These are phyloP conservation scores for Pterois miles DNA, from an alignment of 2,797 vertebrate genomes.

Conservation along the genomic window DNA sequence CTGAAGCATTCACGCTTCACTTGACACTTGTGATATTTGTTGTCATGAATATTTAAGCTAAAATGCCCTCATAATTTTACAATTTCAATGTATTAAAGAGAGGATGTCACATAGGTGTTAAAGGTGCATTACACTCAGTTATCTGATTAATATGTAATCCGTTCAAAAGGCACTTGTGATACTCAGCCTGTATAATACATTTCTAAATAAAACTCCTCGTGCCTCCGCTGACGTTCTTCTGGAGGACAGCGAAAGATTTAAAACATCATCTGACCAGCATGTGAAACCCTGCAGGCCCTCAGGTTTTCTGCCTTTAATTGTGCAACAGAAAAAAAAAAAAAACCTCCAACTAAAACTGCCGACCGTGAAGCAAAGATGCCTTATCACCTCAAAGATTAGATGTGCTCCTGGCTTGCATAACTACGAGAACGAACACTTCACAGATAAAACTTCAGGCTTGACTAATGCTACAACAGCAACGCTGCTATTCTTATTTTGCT, in stretches of 20 bases:
- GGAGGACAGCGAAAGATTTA: not conserved
- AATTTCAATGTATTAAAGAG: not conserved
- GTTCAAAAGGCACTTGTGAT: not conserved
- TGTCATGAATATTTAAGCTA: not conserved
- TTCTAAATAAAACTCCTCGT: not conserved
- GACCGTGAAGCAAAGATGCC: not conserved
- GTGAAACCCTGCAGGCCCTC: constrained; percentile 29
- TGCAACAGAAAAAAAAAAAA: constrained; percentile 21
- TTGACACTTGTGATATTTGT: not conserved
- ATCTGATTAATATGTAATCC: not conserved
- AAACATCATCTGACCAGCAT: constrained; percentile 62
- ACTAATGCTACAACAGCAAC: no score
- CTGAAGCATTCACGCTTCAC: not conserved
- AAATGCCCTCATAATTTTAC: not conserved
- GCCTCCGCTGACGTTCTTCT: not conserved
- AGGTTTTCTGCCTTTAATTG: not conserved
- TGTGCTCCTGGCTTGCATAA: constrained; percentile 31
- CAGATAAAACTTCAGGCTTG: constrained; percentile 3
- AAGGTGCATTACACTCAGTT: not conserved
- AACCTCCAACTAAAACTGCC: not conserved
- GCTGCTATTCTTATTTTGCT: not conserved
- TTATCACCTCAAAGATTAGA: constrained; percentile 60
- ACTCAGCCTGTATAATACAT: not conserved
- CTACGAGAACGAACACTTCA: not conserved
- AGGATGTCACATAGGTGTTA: not conserved